Base-by-base conservation (phyloP, 2,888 invertebrate genomes). In the Lathronympha strigana region DNA sequence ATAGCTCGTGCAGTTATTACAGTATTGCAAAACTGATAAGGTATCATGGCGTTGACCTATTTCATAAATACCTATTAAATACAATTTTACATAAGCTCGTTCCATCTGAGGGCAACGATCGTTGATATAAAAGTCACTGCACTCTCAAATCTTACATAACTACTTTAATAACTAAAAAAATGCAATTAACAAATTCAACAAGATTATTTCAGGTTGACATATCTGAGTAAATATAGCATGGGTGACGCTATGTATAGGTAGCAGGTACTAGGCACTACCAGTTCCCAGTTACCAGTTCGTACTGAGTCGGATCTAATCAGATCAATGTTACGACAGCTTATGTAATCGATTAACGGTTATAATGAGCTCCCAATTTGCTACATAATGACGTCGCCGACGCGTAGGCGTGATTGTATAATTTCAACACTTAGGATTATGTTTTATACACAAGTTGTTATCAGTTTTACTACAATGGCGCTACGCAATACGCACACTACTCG, bases 361-460 rank as follows among this genome's bases (percentile, higher is more conserved):
- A 53, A 53, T 54, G 66, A 66, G 60, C 36, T 47, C 36, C 53
- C 45, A 64, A 58, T 64, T 58, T 17, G 50, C 53, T 19, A 53
- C 21, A 38, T 4, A 38, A 21, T 57, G 40, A 49, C 63, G 38
- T 15, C 60, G n/a, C 15, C 13, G 11, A 38, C 19, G 47, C 51
- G 36, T 28, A 28, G 23, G 49, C 47, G 60, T 66, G 60, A 61
- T 61, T 66, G 54, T 61, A 54, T 61, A 61, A 66, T 54, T 54
- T 31, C 36, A 23, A 54, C 58, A 54, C 21, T 54, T 31, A 58
- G 36, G 60, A 66, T 54, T 31, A 47, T 47, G 23, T n/a, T 47
- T 23, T 47, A 60, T 47, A 54, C 38, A 54, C 49, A 43, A 43
- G 28, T 53, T 38, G 36, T 66, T 66, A 66, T 61, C 66, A 45